Base-by-base conservation (phyloP, 2,888 invertebrate species). In the Nemotelus nigrinus region DNA sequence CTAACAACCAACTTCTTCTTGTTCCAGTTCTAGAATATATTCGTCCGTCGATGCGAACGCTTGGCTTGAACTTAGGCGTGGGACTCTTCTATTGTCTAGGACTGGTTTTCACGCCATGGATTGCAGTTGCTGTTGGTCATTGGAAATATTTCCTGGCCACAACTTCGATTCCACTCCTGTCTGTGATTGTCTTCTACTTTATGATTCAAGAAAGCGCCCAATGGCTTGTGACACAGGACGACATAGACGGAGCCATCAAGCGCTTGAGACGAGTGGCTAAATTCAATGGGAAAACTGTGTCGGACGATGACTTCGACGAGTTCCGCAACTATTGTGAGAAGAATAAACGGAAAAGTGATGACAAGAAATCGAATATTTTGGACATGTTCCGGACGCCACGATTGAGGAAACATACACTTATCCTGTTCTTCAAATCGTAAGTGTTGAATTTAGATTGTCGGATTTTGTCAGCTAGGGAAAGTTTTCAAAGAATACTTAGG, bases 201-300 rank as follows among this genome's bases (percentile, higher is more conserved):
- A 83, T 90, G 65, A 88, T 88, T 41, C 90, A 90, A n/a, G 91
- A 91, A 84, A 91, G 91, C 81, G 91, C 90, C 0, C 89, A 90
- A 81, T 91, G 91, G 91, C 83, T 91, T 68, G 88, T 91, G 2
- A 89, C 90, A 77, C 88, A 88, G 81, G 89, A 90, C 47, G 86
- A 88, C 79, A 84, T 88, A 1, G 88, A 89, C 63, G 87, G 89
- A 55, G 90, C 91, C 6, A 87, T 90, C 2, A 82, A 84, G 67
- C 88, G 90, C 74, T 88, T 90, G 77, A 85, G 87, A 81, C 86
- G 87, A 67, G 89, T 91, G 45, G 91, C 91, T 2, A 86, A 85
- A 80, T 87, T 89, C 81, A 91, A 91, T 83, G 86, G 87, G 3
- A 87, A 86, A 80, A 82, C 82, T 43, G 86, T 90, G 3, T 83